phyloP scores from a whole-genome alignment of 2,888 invertebrate genomes.

The Calephelis perditalis region DNA sequence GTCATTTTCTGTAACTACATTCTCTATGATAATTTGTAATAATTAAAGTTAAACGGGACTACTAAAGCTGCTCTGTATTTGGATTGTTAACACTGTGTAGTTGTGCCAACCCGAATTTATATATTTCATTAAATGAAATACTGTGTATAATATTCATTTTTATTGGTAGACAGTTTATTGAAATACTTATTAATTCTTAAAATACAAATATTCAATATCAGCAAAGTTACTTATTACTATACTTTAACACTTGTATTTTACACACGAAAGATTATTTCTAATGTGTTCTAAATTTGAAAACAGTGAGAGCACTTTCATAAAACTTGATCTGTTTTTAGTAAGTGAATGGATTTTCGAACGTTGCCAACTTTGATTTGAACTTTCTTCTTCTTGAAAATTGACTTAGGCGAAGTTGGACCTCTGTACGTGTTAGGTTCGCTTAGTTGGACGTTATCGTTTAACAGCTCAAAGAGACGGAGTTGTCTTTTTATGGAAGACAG shows the following conservation, averaged over 20 bases:
- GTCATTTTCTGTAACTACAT: no score
- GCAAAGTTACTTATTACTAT: no score
- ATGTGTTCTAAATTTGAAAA: no score
- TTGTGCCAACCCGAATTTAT: conserved; percentile 76
- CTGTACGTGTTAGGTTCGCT: not conserved
- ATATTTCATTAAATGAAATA: conserved; percentile 72
- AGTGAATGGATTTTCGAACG: not conserved
- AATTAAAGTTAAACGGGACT: no score
- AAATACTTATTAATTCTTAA: no score
- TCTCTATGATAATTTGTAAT: no score
- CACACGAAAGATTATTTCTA: no score
- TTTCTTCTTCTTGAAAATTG: not conserved
- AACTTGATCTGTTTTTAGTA: not conserved
- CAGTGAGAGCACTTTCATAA: no score
- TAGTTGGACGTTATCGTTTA: not conserved
- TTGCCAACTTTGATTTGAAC: not conserved
- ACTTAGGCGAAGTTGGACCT: not conserved
- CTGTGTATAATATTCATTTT: conserved; percentile 28
- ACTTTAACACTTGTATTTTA: no score
- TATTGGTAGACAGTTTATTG: no score
- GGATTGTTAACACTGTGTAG: conserved; percentile 64
- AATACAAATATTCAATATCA: no score
- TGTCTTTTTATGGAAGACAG: no score
- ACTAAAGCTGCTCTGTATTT: conserved; percentile 52
- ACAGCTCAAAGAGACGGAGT: not conserved